Conservation (phyloP, 2,113 vertebrate species). For the Panurus biarmicus region DNA sequence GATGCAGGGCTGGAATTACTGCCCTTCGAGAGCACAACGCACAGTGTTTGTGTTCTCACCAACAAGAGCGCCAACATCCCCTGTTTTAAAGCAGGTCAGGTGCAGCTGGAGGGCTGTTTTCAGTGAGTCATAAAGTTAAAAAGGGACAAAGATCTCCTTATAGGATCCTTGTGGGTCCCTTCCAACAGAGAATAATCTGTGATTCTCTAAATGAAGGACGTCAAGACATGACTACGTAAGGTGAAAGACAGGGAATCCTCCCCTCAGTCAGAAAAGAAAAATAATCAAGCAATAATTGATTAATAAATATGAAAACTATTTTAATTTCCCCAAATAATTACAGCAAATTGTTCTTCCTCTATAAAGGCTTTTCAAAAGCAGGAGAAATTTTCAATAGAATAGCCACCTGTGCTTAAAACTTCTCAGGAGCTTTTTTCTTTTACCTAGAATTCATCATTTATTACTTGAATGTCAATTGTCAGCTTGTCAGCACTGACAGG, state of each 20-base stretch:
- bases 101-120: background rate
- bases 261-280: background rate
- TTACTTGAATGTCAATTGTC: background rate
- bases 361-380: background rate
- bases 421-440: background rate
- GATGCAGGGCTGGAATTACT: slow-evolving; percentile 74
- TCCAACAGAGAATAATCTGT: background rate
- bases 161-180: background rate
- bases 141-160: background rate
- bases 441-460: background rate
- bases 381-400: background rate
- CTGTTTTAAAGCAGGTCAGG: slow-evolving; percentile 70
- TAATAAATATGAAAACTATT: background rate
- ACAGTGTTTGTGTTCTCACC: slow-evolving; percentile 63
- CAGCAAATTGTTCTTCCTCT: background rate
- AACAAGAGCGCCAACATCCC: slow-evolving; percentile 52
- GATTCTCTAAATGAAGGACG: background rate
- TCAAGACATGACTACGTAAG: background rate
- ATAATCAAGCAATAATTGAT: background rate
- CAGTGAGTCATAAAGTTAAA: background rate
- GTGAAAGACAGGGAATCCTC: background rate
- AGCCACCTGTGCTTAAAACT: background rate
- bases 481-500: background rate
- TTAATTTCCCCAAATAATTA: background rate
- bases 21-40: slow-evolving; percentile 64